phyloP scores from a whole-genome alignment of 2,113 vertebrate genomes.

The Lagenorhynchus albirostris region DNA sequence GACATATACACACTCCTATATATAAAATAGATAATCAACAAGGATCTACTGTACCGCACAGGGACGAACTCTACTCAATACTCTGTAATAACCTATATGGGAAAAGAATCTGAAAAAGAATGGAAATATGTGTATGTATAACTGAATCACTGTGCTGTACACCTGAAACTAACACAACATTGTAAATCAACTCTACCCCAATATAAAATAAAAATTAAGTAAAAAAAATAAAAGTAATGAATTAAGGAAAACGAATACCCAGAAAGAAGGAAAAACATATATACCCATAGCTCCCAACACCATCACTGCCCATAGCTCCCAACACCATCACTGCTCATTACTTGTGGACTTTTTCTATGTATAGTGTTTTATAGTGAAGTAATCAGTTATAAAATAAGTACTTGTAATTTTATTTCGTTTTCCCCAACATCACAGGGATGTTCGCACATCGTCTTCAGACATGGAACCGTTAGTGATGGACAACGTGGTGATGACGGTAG shows the following conservation, averaged over 20 bases:
- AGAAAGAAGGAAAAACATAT: neutral
- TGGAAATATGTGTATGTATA: rapidly evolving
- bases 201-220: neutral
- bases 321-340: too few species aligned
- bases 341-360: rapidly evolving
- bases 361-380: neutral
- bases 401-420: rapidly evolving
- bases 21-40: neutral
- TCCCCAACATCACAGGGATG: neutral
- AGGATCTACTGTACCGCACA: rapidly evolving
- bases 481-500: rapidly evolving
- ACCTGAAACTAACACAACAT: neutral
- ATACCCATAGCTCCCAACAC: rapidly evolving
- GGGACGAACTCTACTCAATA: neutral
- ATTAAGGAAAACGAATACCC: neutral
- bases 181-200: neutral
- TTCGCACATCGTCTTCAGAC: too few species aligned
- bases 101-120: neutral
- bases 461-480: rapidly evolving
- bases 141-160: rapidly evolving
- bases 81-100: neutral
- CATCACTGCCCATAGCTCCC: neutral
- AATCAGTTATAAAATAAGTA: neutral
- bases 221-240: neutral
- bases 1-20: neutral